Conservation (phyloP, 2,113 vertebrate genomes). For the Charadrius vociferus region DNA sequence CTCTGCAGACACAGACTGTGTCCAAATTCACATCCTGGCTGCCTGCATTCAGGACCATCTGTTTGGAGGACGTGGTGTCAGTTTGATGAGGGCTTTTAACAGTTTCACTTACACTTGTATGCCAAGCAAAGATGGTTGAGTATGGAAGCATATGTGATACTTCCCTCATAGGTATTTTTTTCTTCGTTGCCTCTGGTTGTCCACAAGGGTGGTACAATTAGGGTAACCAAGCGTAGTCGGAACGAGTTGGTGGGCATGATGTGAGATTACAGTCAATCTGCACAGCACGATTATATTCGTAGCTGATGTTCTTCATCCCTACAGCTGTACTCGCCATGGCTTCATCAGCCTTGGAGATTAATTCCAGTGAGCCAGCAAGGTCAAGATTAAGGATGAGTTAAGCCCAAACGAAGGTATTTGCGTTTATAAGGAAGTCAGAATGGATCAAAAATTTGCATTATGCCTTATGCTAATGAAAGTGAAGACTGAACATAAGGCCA, state of each 20-base stretch:
- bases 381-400: background rate
- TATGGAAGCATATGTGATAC: background rate
- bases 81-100: background rate
- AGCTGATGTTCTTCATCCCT: background rate
- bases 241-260: background rate
- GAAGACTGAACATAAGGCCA: background rate
- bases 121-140: background rate
- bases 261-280: background rate
- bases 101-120: background rate
- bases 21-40: background rate
- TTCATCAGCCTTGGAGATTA: background rate
- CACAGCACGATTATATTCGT: accelerated
- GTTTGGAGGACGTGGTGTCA: background rate
- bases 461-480: background rate
- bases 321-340: background rate
- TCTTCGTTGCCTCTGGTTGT: background rate
- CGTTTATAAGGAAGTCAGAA: background rate
- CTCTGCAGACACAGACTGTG: background rate
- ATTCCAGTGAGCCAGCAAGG: background rate
- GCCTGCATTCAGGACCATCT: background rate
- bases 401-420: background rate
- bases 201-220: background rate
- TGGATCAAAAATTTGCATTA: background rate
- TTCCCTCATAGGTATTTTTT: background rate
- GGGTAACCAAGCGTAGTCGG: background rate